Evolutionary conservation across 2,888 invertebrate species (phyloP), one percentile per base, ranked within the genome.

Genomic region (Hirtodrosophila trivittata): DNA sequence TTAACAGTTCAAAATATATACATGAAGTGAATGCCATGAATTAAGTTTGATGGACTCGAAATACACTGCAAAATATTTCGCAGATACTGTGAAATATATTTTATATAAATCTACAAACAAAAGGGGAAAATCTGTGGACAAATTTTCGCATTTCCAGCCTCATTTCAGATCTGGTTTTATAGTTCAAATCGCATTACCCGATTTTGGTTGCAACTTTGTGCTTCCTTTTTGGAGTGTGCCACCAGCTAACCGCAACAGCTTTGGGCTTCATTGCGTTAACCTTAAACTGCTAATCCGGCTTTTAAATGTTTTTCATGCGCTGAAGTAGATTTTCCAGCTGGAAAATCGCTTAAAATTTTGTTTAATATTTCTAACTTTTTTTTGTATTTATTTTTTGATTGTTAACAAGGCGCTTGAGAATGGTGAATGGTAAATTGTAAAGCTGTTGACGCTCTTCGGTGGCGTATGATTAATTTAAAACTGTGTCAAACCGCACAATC

Each of bases 381-480:
- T 45, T 63, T 39, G 16, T 57, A 35, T 51, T 51, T 49, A 41
- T 38, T 42, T 47, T 64, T 59, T 65, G 58, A 71, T 68, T 68
- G 66, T 75, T 45, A 59, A 69, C 69, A 69, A 9, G 33, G 30
- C 46, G 43, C 25, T 45, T 42, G 66, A 46, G 64, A 58, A 66
- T 21, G 18, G 18, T 49, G 64, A 58, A 66, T 21, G 18, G 18
- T 49, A 62, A 58, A 66, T 67, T 81, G 74, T 64, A 71, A 73
- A 72, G 66, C 73, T 68, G 66, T 75, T 45, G 21, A 39, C 46
- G 72, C 60, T 55, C 38, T 54, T 46, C 67, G 63, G 56, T 74
- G 78, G 78, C 87, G 85, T 86, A 82, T 82, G 82, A 82, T 86
- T 82, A 82, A 82, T 82, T 82, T 82, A 85, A 85, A 82, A 86